Base-by-base conservation (phyloP, 2,113 vertebrate species). In the Cyphomyrus discorhynchus region DNA sequence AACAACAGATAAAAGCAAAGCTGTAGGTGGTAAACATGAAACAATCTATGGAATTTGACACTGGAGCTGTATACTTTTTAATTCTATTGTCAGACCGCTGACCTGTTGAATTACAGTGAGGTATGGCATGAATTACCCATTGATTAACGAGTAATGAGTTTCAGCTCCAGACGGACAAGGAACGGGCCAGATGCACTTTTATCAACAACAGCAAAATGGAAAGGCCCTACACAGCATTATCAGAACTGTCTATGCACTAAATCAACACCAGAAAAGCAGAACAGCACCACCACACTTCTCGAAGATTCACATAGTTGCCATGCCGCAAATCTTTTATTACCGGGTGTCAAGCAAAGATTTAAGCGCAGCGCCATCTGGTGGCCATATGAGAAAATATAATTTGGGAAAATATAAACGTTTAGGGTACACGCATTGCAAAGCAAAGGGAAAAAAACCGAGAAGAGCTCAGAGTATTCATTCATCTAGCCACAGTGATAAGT, bases 331-430 rank as follows among this genome's bases (percentile, higher is more conserved):
- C 35, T 39, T 86, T 87, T 42, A 70, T 70, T 27, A 31, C 31
- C 10, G 8, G 86, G 86, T 35, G 52, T 39, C 31, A 24, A 42
- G 52, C 42, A 70, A 70, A 39, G 15, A 70, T 88, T 89, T 82
- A 82, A 74, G 84, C 62, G 46, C 24, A 86, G 82, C 58, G 83
- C 89, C 89, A 90, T 52, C 89, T 90, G 83, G 56, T 90, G 89
- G 56, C 49, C 58, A 39, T 9, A 50, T 82, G 70, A 9, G 19
- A 15, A 74, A 80, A 88, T 9, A 56, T 27, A 87, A 35, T 19
- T n/a, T 27, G 15, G 11, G 49, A 31, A 53, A 42, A 80, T 80
- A 80, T 5, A 19, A 80, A 80, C 74, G 17, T 42, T 42, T 17
- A 17, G 74, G 35, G 31, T 5, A 5, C 21, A 77, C 70, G 13